Base-by-base conservation (phyloP, 2,113 vertebrate genomes). In the Terrapene triunguis region DNA sequence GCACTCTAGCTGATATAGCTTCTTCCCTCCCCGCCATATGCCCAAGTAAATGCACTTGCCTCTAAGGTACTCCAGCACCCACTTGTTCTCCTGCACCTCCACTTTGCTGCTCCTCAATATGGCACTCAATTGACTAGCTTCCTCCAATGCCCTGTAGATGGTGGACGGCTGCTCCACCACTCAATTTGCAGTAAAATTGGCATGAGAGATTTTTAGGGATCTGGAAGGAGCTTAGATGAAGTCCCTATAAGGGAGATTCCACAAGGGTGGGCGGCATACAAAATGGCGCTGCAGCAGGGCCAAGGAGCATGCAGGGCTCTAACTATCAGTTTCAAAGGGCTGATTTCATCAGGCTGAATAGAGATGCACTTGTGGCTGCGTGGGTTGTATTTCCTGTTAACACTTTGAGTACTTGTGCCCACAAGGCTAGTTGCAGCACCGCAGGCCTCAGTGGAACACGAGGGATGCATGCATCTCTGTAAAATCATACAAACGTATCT, bases 131-230 rank as follows among this genome's bases (percentile, higher is more conserved):
- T 76, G 38, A 76, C 19, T 24, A n/a, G 38, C n/a, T 76, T 42
- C 38, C 72, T 44, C 72, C 38, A 42, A 24, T 11, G 21, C 38
- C 25, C 17, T 21, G 22, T 42, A 24, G 72, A 10, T 42, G 8
- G 42, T 3, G 47, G 29, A 19, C 48, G 29, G 55, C 84, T 84
- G 72, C 72, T 85, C 21, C 69, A 54, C 25, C 29, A 47, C 42
- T 6, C 22, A 12, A 22, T 78, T 47, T 50, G 27, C 44, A 55
- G 24, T 14, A 24, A 38, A 57, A 35, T 0, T 2, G 50, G 2
- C 6, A 8, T 24, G 3, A 35, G 84, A 85, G 79, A 0, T 0
- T 24, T 19, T 3, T 48, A 1, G 0, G 1, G 54, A 69, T 19
- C 59, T 82, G 62, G 13, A 83, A 65, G 59, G 72, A 93, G 38